phyloP scores from a whole-genome alignment of 2,888 invertebrate species.

The Eurois occulta region DNA sequence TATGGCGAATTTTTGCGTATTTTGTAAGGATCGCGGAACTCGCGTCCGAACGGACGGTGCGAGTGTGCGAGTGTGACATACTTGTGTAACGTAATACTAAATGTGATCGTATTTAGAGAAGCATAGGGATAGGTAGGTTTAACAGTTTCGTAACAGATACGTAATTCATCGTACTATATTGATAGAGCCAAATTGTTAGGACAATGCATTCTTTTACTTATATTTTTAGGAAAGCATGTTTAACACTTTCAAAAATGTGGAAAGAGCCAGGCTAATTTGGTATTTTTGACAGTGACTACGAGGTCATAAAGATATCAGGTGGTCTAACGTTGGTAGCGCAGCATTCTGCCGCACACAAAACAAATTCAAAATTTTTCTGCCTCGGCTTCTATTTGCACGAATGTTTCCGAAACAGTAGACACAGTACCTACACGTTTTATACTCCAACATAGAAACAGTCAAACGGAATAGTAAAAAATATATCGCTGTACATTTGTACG shows the following conservation, averaged over 20 bases:
- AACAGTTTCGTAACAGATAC: background rate
- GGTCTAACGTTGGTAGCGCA: background rate
- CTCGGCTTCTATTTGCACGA: background rate
- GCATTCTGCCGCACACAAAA: background rate
- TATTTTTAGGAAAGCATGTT: background rate
- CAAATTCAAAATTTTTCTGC: background rate
- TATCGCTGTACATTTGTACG: constrained; percentile 27
- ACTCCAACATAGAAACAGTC: constrained; percentile 14
- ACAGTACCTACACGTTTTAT: background rate
- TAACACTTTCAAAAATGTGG: background rate
- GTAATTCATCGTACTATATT: background rate
- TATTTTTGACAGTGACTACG: background rate
- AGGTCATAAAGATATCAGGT: background rate
- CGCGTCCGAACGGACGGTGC: background rate
- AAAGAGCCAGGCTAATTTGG: too few species aligned
- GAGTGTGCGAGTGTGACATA: background rate
- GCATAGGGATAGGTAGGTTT: background rate
- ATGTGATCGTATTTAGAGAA: background rate
- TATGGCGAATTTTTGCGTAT: constrained; percentile 29
- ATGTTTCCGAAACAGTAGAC: background rate
- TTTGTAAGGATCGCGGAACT: constrained; percentile 6
- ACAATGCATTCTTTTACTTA: background rate
- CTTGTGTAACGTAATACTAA: background rate
- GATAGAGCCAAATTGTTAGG: background rate
- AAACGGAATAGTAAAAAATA: constrained; percentile 40